Percentiles rank a stretch among this genome's conserved stretches.
Conservation (phyloP, 2,113 vertebrate genomes). For the Laticauda laticaudata region DNA sequence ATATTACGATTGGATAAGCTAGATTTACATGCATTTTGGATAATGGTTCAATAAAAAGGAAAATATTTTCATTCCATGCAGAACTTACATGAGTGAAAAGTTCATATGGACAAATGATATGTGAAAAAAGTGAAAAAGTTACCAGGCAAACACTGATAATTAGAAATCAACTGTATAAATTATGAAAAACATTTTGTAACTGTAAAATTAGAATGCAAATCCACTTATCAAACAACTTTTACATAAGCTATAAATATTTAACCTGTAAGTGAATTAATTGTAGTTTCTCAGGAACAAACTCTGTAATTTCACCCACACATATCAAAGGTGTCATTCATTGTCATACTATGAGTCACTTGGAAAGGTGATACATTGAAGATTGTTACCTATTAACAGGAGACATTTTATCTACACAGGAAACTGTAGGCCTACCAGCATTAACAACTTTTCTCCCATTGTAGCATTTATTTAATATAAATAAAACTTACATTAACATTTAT, state of each 20-base stretch:
- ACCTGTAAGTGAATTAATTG: conserved; percentile 37
- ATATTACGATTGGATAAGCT: not conserved
- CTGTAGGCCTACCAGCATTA: conserved; percentile 16
- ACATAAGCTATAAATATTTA: conserved; percentile 18
- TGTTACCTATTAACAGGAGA: not conserved
- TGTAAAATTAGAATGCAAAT: not conserved
- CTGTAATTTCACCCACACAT: conserved; percentile 2
- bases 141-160: not conserved
- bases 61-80: not conserved
- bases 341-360: conserved; percentile 24
- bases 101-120: not conserved
- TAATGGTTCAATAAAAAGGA: not conserved
- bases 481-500: not conserved
- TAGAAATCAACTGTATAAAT: not conserved
- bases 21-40: not conserved
- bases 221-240: not conserved
- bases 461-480: not conserved
- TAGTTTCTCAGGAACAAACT: conserved; percentile 26
- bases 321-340: conserved; percentile 8
- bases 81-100: not conserved
- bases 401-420: not conserved
- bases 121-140: not conserved
- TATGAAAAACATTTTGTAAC: not conserved
- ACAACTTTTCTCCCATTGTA: not conserved
- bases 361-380: conserved; percentile 10